Evolutionary conservation across 2,888 invertebrate species (phyloP).

Genomic region (Mythimna pallens): DNA sequence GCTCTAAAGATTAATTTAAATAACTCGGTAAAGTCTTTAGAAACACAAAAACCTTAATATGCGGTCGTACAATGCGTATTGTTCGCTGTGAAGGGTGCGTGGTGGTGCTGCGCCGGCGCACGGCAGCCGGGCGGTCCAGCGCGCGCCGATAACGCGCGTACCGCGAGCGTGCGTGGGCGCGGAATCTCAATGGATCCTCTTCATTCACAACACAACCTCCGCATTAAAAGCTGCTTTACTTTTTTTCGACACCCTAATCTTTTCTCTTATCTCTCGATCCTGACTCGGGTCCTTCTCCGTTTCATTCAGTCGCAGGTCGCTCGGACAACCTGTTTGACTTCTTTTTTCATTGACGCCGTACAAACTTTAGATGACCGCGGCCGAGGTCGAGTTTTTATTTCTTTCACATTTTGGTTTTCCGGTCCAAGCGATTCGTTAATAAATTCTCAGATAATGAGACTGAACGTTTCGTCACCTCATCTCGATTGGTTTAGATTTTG

Average conservation of each 20-base stretch:
- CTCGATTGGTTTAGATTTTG: constrained; percentile 88
- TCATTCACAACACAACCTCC: constrained; percentile 89
- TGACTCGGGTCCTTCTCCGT: constrained; percentile 86
- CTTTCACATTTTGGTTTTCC: constrained; percentile 91
- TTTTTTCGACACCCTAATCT: constrained; percentile 89
- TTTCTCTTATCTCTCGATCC: constrained; percentile 89
- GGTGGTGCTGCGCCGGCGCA: constrained; percentile 60
- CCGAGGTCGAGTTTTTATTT: constrained; percentile 90
- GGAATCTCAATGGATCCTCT: constrained; percentile 88
- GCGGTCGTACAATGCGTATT: constrained; percentile 78
- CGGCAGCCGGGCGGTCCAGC: constrained; percentile 71
- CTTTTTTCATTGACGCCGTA: constrained; percentile 90
- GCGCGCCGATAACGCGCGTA: constrained; percentile 75
- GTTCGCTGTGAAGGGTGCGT: constrained; percentile 68
- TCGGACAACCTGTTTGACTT: constrained; percentile 88
- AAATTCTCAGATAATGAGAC: constrained; percentile 91
- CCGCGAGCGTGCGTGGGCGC: constrained; percentile 84
- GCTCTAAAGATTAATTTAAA: constrained; percentile 76
- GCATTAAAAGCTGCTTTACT: constrained; percentile 88
- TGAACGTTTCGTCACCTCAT: constrained; percentile 91
- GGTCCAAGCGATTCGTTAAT: constrained; percentile 90
- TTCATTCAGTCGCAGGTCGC: constrained; percentile 89
- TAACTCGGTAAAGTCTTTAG: constrained; percentile 76
- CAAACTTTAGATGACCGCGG: constrained; percentile 89
- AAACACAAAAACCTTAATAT: constrained; percentile 76